phyloP scores from a whole-genome alignment of 2,797 vertebrate genomes.

The Arremon brunneinucha region DNA sequence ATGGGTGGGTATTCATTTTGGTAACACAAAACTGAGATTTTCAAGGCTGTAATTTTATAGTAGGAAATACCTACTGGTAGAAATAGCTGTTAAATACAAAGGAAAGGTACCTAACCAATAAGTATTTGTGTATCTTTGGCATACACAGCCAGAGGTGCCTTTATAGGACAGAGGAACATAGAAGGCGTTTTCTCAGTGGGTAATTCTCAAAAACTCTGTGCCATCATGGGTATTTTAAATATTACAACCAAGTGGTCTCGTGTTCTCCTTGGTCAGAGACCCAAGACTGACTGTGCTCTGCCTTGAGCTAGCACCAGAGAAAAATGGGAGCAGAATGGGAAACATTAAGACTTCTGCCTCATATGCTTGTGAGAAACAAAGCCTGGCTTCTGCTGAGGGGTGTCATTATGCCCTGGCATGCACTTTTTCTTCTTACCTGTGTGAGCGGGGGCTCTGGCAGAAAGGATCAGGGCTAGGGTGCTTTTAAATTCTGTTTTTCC shows the following conservation, averaged over 20 bases:
- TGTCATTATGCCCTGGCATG: neutral
- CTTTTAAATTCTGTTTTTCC: neutral
- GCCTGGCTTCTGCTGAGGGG: neutral
- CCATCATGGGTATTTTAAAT: neutral
- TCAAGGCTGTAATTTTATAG: neutral
- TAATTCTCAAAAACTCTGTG: neutral
- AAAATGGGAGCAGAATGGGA: neutral
- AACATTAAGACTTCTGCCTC: neutral
- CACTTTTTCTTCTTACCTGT: neutral
- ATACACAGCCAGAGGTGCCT: neutral
- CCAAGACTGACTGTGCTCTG: neutral
- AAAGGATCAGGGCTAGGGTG: neutral
- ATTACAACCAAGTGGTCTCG: neutral
- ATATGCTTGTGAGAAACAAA: neutral
- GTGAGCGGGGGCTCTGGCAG: neutral
- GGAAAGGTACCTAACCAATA: neutral
- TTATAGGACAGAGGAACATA: rapidly evolving
- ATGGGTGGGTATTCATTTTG: neutral
- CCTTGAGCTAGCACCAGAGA: neutral
- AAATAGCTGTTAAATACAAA: neutral
- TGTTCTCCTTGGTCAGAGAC: neutral
- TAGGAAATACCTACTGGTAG: neutral
- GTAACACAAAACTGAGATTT: neutral
- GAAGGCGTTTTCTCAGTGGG: neutral
- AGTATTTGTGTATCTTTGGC: neutral